Percentiles rank a stretch among this genome's conserved stretches.
phyloP scores from a whole-genome alignment of 2,113 vertebrate species.

The Cacatua alba region DNA sequence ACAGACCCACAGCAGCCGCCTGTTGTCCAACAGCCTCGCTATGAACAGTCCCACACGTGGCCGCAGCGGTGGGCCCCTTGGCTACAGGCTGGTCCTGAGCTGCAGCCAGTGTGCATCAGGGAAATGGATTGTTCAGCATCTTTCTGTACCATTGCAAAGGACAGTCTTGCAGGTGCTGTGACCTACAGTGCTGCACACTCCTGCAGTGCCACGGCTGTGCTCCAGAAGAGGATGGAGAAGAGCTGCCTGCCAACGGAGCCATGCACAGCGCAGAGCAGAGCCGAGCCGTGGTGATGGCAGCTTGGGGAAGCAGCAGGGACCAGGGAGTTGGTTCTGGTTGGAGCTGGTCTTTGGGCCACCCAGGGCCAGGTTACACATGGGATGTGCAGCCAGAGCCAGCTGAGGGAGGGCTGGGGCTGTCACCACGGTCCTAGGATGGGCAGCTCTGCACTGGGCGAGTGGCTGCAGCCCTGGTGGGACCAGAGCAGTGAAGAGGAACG shows the following conservation, averaged over 20 bases:
- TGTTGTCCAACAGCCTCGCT: neutral
- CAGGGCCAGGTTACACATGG: fast-evolving
- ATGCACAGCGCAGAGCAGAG: fast-evolving
- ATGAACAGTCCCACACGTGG: fast-evolving
- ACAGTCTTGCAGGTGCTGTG: neutral
- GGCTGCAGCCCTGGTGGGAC: neutral
- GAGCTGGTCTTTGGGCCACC: neutral
- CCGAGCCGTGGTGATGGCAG: fast-evolving
- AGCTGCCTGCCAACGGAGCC: fast-evolving
- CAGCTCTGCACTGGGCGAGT: neutral
- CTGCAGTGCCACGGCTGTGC: fast-evolving
- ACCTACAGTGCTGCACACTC: neutral
- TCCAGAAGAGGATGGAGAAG: fast-evolving
- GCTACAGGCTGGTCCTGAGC: neutral
- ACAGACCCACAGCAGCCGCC: fast-evolving
- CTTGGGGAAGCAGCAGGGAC: fast-evolving
- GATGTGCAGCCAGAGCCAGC: fast-evolving
- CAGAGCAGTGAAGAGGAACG: neutral
- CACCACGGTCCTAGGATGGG: neutral
- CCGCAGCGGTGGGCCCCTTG: neutral
- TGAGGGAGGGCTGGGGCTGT: neutral
- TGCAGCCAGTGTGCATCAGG: fast-evolving
- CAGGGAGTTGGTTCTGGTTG: neutral
- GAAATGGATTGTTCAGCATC: neutral
- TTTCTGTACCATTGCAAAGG: neutral